phyloP scores from a whole-genome alignment of 2,888 invertebrate genomes.

The Cyrtodaria siliqua region DNA sequence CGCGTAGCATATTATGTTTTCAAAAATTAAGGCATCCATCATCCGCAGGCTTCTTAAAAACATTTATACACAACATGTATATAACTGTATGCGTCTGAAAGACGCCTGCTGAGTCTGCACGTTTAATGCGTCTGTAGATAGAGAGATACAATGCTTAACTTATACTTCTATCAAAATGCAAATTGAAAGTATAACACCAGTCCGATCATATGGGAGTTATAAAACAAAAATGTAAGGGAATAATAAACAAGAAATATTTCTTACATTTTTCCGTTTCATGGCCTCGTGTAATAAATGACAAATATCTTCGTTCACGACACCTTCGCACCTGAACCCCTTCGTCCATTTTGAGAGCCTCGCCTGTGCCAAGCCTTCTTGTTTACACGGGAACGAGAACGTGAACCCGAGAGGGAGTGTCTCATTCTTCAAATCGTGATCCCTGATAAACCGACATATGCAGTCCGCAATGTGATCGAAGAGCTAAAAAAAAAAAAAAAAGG shows the following conservation, averaged over 20 bases:
- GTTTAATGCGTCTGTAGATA: too few species aligned
- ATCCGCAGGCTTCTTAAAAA: too few species aligned
- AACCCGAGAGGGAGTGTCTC: slow-evolving; percentile 94
- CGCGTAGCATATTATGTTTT: too few species aligned
- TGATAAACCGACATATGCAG: slow-evolving; percentile 95
- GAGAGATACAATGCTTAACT: background rate
- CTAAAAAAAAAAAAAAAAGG: slow-evolving; percentile 86
- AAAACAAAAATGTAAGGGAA: too few species aligned
- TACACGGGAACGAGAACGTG: slow-evolving; percentile 97
- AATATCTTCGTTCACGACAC: slow-evolving; percentile 96
- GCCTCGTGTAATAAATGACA: slow-evolving; percentile 95
- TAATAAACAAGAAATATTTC: slow-evolving; percentile 22
- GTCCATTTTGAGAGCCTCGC: slow-evolving; percentile 96
- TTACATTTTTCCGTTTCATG: slow-evolving; percentile 89
- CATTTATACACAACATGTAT: too few species aligned
- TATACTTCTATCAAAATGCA: background rate
- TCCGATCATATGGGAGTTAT: background rate
- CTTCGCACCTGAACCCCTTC: slow-evolving; percentile 97
- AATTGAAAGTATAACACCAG: background rate
- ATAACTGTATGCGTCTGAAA: too few species aligned
- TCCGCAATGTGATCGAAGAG: slow-evolving; percentile 98
- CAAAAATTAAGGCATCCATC: too few species aligned
- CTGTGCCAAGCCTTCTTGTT: slow-evolving; percentile 94
- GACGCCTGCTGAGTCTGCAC: too few species aligned
- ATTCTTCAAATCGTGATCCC: slow-evolving; percentile 89